These are phyloP conservation scores for Amblyjoppa fuscipennis DNA, from an alignment of 2,888 invertebrate species.

Conservation along the genomic window DNA sequence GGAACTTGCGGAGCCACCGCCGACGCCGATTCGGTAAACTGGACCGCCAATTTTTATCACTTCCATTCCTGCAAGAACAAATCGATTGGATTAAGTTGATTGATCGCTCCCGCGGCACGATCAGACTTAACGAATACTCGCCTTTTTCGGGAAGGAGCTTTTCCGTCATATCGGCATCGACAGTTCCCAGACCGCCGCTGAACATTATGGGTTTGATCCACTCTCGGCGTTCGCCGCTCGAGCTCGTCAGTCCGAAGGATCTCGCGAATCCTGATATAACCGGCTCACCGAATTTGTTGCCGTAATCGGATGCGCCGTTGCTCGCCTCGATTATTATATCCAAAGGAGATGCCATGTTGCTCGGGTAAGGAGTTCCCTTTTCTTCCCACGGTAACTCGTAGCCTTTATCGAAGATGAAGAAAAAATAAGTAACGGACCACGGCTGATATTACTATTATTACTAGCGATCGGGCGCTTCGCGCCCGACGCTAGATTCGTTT, in stretches of 20 bases:
- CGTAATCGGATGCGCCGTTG: slow-evolving; percentile 99
- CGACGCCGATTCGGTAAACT: slow-evolving; percentile 98
- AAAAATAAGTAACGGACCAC: neutral
- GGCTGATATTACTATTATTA: neutral
- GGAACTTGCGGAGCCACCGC: slow-evolving; percentile 99
- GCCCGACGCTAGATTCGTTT: too few species aligned
- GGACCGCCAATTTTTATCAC: slow-evolving; percentile 99
- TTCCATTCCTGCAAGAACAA: slow-evolving; percentile 89
- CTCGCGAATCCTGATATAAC: slow-evolving; percentile 96
- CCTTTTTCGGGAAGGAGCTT: slow-evolving; percentile 92
- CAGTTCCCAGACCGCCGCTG: slow-evolving; percentile 97
- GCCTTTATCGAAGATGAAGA: slow-evolving; percentile 85
- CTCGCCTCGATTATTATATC: slow-evolving; percentile 98
- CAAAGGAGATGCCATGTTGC: slow-evolving; percentile 95
- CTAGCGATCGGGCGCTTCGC: too few species aligned
- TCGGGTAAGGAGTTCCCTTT: slow-evolving; percentile 89
- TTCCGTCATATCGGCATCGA: slow-evolving; percentile 93
- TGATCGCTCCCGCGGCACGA: neutral
- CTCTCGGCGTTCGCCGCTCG: slow-evolving; percentile 91
- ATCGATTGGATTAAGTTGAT: slow-evolving; percentile 8
- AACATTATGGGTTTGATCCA: slow-evolving; percentile 99
- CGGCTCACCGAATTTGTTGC: slow-evolving; percentile 99
- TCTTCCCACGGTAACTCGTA: slow-evolving; percentile 96
- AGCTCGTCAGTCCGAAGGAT: slow-evolving; percentile 93
- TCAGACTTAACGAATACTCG: slow-evolving; percentile 75